phyloP scores from a whole-genome alignment of 35 echinoderm and acorn worm species.

The Patiria miniata region DNA sequence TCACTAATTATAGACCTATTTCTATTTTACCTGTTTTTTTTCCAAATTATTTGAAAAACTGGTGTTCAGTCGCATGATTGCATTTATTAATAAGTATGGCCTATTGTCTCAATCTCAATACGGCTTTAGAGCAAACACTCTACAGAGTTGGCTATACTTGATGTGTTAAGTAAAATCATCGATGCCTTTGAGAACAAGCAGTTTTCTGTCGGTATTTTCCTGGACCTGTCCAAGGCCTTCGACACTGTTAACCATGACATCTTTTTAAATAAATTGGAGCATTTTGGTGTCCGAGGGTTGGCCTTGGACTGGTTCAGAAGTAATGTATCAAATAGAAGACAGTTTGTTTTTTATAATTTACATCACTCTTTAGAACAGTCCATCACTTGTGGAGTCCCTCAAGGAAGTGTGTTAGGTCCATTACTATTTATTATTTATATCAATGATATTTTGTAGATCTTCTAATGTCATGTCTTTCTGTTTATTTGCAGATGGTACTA shows the following conservation, averaged over 20 bases:
- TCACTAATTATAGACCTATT: too few species aligned
- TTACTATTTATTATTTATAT: slow-evolving; percentile 49
- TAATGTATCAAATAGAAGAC: slow-evolving; percentile 50
- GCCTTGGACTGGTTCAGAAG: slow-evolving; percentile 70
- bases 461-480: not conserved
- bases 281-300: slow-evolving; percentile 68
- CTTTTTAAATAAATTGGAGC: slow-evolving; percentile 43
- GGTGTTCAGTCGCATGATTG: not conserved
- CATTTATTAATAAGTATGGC: slow-evolving; percentile 7
- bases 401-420: slow-evolving; percentile 37
- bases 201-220: slow-evolving; percentile 41
- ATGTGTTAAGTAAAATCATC: slow-evolving; percentile 22
- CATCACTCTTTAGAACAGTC: not conserved
- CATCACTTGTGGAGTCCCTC: slow-evolving; percentile 43
- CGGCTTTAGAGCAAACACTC: slow-evolving; percentile 27
- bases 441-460: slow-evolving; percentile 22
- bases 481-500: slow-evolving; percentile 15
- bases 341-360: slow-evolving; percentile 45
- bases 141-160: not conserved
- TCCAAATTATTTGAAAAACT: too few species aligned
- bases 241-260: slow-evolving; percentile 77
- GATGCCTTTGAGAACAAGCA: slow-evolving; percentile 13
- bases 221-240: slow-evolving; percentile 66
- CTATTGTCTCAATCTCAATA: not conserved
- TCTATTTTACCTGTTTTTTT: too few species aligned